Conservation (phyloP, 2,888 invertebrate species). For the Drosophila eohydei region DNA sequence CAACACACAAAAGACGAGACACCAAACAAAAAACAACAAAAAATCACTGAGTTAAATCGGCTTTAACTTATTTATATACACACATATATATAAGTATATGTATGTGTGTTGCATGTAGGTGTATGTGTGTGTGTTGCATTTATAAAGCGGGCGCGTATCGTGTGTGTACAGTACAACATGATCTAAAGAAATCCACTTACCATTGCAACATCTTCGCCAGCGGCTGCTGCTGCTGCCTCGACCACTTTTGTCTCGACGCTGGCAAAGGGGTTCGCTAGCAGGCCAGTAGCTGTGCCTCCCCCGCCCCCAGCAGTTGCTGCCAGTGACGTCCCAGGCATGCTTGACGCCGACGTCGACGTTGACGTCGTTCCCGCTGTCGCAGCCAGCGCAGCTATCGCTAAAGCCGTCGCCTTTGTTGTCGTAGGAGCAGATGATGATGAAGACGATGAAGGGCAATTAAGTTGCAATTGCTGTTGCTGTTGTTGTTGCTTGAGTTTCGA, state of each 20-base stretch:
- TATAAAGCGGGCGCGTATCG: constrained; percentile 34
- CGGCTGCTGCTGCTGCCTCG: constrained; percentile 35
- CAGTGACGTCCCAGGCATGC: constrained; percentile 16
- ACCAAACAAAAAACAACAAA: constrained; percentile 14
- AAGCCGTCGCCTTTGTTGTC: constrained; percentile 32
- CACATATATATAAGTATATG: too few relatives aligned
- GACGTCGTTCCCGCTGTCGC: constrained; percentile 26
- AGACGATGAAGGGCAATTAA: constrained; percentile 70
- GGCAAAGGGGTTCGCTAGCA: constrained; percentile 61
- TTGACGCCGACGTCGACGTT: constrained; percentile 14
- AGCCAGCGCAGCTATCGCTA: constrained; percentile 26
- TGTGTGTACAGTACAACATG: constrained; percentile 39
- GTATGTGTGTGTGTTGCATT: constrained; percentile 17
- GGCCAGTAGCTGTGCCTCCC: constrained; percentile 40
- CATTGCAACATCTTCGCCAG: constrained; percentile 69
- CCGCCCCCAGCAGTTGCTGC: constrained; percentile 34
- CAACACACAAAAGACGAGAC: constrained; percentile 59
- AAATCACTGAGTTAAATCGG: constrained; percentile 68
- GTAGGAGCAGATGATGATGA: constrained; percentile 37
- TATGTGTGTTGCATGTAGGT: constrained; percentile 7
- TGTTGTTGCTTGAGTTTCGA: constrained; percentile 75
- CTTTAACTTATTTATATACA: constrained; percentile 41
- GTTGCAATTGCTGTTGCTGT: constrained; percentile 68
- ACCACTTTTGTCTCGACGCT: constrained; percentile 47
- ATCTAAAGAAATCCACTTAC: constrained; percentile 70